phyloP scores from a whole-genome alignment of 2,888 invertebrate genomes.

The Phengaris alcon region DNA sequence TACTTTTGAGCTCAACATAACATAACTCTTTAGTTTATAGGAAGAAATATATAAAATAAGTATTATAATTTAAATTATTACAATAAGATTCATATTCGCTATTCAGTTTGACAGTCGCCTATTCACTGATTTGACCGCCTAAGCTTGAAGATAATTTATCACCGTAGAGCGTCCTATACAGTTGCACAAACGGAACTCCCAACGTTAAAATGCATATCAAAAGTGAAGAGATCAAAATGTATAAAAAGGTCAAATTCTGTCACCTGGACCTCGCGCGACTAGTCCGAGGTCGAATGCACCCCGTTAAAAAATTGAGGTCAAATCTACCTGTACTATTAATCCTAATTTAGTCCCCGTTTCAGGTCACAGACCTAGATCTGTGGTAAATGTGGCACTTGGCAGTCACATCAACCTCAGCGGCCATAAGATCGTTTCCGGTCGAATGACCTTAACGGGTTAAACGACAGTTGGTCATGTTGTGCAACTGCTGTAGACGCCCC shows the following conservation, averaged over 20 bases:
- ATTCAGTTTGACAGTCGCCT: neutral
- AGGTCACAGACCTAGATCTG: neutral
- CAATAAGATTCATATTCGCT: conserved; percentile 36
- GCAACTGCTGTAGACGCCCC: conserved; percentile 30
- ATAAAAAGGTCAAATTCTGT: conserved; percentile 6
- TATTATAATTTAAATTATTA: conserved; percentile 79
- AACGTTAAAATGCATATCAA: conserved; percentile 22
- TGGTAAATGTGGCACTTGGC: neutral
- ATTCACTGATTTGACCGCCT: neutral
- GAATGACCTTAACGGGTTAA: neutral
- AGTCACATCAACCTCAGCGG: neutral
- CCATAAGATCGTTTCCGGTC: neutral
- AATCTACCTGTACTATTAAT: conserved; percentile 4
- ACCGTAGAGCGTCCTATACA: conserved; percentile 24
- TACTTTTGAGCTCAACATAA: conserved; percentile 75
- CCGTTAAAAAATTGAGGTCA: neutral
- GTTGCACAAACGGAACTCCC: conserved; percentile 28
- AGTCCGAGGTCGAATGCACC: neutral
- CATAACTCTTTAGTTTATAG: conserved; percentile 68
- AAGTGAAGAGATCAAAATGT: neutral
- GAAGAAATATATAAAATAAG: conserved; percentile 68
- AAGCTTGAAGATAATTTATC: conserved; percentile 56
- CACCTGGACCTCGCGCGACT: neutral
- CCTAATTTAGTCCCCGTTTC: neutral
- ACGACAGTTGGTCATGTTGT: neutral